Base-by-base conservation (phyloP, 2,888 invertebrate species). In the Epirrita christyi region DNA sequence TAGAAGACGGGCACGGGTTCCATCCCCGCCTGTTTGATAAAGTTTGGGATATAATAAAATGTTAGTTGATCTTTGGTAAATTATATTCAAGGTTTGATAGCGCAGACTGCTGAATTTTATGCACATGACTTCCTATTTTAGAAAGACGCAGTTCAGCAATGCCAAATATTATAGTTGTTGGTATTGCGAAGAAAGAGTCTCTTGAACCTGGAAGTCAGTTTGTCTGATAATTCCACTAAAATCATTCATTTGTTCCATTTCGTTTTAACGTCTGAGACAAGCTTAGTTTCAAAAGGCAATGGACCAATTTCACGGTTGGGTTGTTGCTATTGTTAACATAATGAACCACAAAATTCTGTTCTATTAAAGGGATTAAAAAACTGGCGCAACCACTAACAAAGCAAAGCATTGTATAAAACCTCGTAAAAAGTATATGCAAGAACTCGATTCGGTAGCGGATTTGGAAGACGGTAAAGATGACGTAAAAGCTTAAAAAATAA, bases 291-390 rank as follows among this genome's bases (percentile, higher is more conserved):
- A 50, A 55, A 59, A 41, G 40, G 59, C 55, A 41, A 54, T 60
- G 53, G 48, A 50, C 36, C 56, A 63, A 67, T 67, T 65, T 60
- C 63, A 64, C 43, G 64, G 55, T 63, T 34, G 29, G 52, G 43
- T 49, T 47, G 54, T 49, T 51, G 42, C 36, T 43, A 63, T 63
- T 65, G 67, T 65, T 54, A 45, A 34, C 10, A 28, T 63, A 64
- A 63, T 55, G 52, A 61, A 56, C 64, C 63, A 61, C 52, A 54
- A 55, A 59, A 63, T 58, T 61, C 45, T 56, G 49, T 45, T 55
- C 29, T 43, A 45, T 48, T 41, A 61, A 36, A n/a, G 34, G 49
- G 41, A 46, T 50, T 46, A 46, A 59, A 59, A 59, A 59, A 48
- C 51, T 43, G 42, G 32, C 41, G 46, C 38, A 44, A 44, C 59